Evolutionary conservation across 2,888 invertebrate genomes (phyloP), one percentile per base, ranked within the genome.

Genomic region (Sinhomidia bicolor): DNA sequence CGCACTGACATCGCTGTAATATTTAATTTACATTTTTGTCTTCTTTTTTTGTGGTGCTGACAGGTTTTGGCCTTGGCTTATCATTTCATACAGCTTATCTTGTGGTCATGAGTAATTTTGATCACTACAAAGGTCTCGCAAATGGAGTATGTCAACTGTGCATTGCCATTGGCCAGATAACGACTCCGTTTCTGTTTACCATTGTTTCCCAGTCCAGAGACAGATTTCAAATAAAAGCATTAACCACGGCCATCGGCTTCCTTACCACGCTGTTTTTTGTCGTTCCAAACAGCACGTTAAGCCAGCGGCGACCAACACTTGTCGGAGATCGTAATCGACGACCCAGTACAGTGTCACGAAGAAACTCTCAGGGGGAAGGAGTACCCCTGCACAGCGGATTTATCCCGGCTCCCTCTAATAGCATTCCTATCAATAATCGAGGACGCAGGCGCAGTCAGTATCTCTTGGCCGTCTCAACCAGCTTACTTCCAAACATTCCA

Each of bases 31-130:
- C 54, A 12, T 26, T 79, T 54, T 9, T 51, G 6, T 26, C 17
- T 32, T 23, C 62, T 23, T 62, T 44, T 23, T 17, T 4, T 23
- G 1, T 14, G 17, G 6, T 80, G 9, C 14, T 71, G 82, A 17
- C 54, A 92, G 92, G 92, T 10, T 78, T 87, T 71, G 92, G 92
- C 10, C 83, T 91, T 62, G 92, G 92, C n/a, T 78, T 92, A 71
- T 90, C 91, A 47, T 81, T 91, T 14, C 89, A 91, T 68, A 88
- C 87, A 3, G 91, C 92, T 76, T 92, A 90, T 89, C 90, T 92
- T 10, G 83, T 92, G 12, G 89, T 90, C 10, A 86, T 88, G 57
- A 83, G 76, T n/a, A 89, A 90, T 79, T 91, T 91, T 78, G 85
- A 90, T 29, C 62, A 78, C 17, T 87, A 90, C 65, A 87, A 89